Base-by-base conservation (phyloP, 2,888 invertebrate genomes). In the Dascillus cervinus region DNA sequence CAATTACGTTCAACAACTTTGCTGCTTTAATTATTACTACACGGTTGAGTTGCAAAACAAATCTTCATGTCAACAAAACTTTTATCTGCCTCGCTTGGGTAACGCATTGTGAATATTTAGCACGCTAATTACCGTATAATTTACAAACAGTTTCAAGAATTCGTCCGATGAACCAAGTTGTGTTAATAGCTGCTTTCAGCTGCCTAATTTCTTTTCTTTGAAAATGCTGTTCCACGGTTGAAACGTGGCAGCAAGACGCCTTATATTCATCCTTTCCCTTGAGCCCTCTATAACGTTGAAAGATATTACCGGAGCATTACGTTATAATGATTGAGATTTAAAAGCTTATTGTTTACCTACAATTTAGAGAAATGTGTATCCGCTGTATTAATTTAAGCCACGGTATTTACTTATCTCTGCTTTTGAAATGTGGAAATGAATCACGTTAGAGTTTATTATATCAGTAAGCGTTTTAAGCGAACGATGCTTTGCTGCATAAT, bases 21-120 rank as follows among this genome's bases (percentile, higher is more conserved):
- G n/a, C n/a, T n/a, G n/a, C n/a, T n/a, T n/a, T n/a, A n/a, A n/a
- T n/a, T n/a, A n/a, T n/a, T n/a, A n/a, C n/a, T n/a, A n/a, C n/a
- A n/a, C n/a, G n/a, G n/a, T n/a, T n/a, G n/a, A n/a, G n/a, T n/a
- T n/a, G n/a, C n/a, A n/a, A n/a, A n/a, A n/a, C n/a, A n/a, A n/a
- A n/a, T n/a, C n/a, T n/a, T n/a, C n/a, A n/a, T n/a, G n/a, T n/a
- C n/a, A n/a, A n/a, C n/a, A n/a, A n/a, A 42, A 44, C 39, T 43
- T 44, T 46, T 47, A 45, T 47, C 47, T 43, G 35, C 45, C 44
- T 43, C 41, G 35, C n/a, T 39, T 42, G 41, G 43, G 40, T 42
- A 42, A 43, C 43, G 46, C 39, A 45, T 49, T 47, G 46, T 43
- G 41, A 47, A 46, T 45, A 45, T 46, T 40, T n/a, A 44, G 36